Percentiles rank a stretch among this genome's conserved stretches.
phyloP scores from a whole-genome alignment of 2,888 invertebrate species.

The Drosophila longiperda region DNA sequence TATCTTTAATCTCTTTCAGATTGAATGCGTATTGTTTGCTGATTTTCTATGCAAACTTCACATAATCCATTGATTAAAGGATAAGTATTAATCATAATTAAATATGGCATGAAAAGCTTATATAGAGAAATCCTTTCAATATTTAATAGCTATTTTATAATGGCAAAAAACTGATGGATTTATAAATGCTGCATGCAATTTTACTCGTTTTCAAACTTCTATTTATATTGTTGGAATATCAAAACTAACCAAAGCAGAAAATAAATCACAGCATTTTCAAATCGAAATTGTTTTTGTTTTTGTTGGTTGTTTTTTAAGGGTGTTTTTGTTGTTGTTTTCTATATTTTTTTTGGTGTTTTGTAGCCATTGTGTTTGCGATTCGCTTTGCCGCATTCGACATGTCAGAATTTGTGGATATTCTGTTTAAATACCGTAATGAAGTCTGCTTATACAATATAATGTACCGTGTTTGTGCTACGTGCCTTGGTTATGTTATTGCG shows the following conservation, averaged over 20 bases:
- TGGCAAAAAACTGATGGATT: neutral
- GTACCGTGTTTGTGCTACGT: conserved; percentile 84
- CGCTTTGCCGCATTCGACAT: conserved; percentile 62
- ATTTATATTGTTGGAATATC: neutral
- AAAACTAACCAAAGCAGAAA: neutral
- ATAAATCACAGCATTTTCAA: conserved; percentile 1
- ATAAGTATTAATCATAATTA: neutral
- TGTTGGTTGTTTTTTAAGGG: neutral
- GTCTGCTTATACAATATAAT: conserved; percentile 84
- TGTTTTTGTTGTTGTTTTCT: neutral
- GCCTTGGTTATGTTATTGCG: conserved; percentile 82
- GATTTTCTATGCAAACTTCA: too few species aligned
- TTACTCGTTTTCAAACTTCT: neutral
- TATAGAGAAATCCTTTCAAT: neutral
- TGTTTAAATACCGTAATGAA: conserved; percentile 84
- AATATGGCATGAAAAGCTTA: neutral
- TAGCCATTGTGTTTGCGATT: conserved; percentile 45
- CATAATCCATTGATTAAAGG: neutral
- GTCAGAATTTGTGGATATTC: conserved; percentile 79
- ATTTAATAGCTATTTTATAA: neutral
- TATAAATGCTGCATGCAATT: neutral
- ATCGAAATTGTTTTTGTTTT: neutral
- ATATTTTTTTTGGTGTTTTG: conserved; percentile 7
- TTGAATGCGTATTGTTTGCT: too few species aligned
- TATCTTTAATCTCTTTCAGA: too few species aligned